These are phyloP conservation scores for Trinectes maculatus DNA, from an alignment of 2,113 vertebrate species.

Conservation along the genomic window DNA sequence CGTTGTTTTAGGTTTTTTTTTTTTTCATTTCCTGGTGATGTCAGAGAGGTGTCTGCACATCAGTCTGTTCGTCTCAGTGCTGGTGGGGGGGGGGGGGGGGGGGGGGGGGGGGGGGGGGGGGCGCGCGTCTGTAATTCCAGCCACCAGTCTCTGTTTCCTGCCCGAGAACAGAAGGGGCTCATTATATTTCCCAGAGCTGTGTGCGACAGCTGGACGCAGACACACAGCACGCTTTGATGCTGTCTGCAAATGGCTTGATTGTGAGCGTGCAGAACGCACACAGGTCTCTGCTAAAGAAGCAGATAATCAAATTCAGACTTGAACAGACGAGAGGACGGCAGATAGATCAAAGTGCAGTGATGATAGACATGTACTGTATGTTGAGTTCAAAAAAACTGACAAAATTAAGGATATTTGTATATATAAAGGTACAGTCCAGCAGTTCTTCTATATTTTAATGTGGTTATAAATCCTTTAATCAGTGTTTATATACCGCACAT, in stretches of 20 bases:
- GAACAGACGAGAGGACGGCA: not conserved
- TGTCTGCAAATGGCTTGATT: not conserved
- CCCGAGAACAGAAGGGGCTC: constrained; percentile 47
- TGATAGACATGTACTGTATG: too few species aligned
- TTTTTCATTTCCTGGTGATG: constrained; percentile 45
- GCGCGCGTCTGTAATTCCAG: constrained; percentile 79
- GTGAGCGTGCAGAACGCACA: not conserved
- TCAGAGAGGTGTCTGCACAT: constrained; percentile 39
- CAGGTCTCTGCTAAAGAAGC: not conserved
- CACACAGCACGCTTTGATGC: constrained; percentile 16
- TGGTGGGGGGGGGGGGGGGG: too few species aligned
- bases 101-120: too few species aligned
- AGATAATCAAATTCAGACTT: not conserved
- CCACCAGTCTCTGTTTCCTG: constrained; percentile 71
- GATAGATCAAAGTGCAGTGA: not conserved
- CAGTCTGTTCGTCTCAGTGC: constrained; percentile 22
- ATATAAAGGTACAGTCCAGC: too few species aligned
- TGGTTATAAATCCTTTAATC: too few species aligned
- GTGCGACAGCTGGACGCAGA: constrained; percentile 33
- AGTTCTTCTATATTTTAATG: too few species aligned
- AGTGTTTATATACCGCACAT: not conserved
- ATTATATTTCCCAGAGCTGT: constrained; percentile 59
- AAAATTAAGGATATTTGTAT: too few species aligned
- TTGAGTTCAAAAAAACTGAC: too few species aligned
- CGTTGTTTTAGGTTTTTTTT: too few species aligned